Percentiles rank a stretch among this genome's conserved stretches.
Conservation (phyloP, 2,797 vertebrate genomes). For the Carcharodon carcharias region DNA sequence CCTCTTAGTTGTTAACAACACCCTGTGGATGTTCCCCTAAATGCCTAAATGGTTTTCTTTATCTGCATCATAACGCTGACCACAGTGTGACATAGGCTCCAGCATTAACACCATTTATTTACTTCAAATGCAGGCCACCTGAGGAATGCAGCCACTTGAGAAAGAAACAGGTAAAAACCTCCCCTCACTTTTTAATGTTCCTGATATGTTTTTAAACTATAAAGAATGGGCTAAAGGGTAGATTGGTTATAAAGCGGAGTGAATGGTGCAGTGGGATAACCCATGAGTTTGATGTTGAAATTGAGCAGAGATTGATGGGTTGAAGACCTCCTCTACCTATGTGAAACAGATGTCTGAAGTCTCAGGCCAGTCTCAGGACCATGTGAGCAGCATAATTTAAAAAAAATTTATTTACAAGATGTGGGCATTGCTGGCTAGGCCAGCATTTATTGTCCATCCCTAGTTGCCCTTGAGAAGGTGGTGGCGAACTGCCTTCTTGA, state of each 20-base stretch:
- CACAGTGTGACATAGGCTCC: background rate
- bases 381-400: background rate
- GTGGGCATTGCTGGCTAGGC: too few relatives aligned
- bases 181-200: background rate
- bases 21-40: background rate
- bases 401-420: too few relatives aligned
- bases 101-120: background rate
- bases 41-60: background rate
- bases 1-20: background rate
- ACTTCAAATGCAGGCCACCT: background rate
- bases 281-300: background rate
- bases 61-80: background rate
- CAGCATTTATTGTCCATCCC: too few relatives aligned
- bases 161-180: conserved; percentile 32
- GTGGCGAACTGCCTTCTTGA: too few relatives aligned
- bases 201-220: background rate
- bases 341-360: background rate
- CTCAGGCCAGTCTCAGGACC: background rate
- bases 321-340: background rate
- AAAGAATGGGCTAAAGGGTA: background rate
- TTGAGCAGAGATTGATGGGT: background rate
- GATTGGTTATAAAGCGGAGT: background rate
- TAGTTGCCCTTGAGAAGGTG: too few relatives aligned
- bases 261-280: background rate
- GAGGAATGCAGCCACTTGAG: conserved; percentile 25